These are phyloP conservation scores for Alentia gelatinosa DNA, from an alignment of 2,888 invertebrate species.

Conservation along the genomic window DNA sequence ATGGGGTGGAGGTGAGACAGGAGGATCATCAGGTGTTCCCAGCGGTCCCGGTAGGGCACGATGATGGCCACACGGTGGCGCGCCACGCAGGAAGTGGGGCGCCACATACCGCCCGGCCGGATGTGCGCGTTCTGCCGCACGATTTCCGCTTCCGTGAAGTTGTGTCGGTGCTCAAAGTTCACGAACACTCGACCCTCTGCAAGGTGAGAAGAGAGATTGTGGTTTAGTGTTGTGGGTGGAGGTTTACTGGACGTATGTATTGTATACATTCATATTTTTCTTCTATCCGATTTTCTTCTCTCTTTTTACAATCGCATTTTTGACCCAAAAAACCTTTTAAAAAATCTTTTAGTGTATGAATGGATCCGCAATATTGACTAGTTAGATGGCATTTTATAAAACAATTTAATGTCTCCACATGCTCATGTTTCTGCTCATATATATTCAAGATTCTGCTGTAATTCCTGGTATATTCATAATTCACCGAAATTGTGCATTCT, in stretches of 20 bases:
- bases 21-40: constrained; percentile 81
- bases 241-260: too few relatives aligned
- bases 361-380: too few relatives aligned
- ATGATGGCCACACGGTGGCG: constrained; percentile 77
- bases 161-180: constrained; percentile 61
- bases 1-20: constrained; percentile 82
- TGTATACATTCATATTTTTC: constrained; percentile 12
- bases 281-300: not conserved
- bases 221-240: too few relatives aligned
- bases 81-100: constrained; percentile 68
- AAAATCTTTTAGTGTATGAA: too few relatives aligned
- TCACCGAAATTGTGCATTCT: too few relatives aligned
- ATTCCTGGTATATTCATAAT: too few relatives aligned
- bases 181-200: constrained; percentile 65
- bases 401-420: too few relatives aligned
- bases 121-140: constrained; percentile 66
- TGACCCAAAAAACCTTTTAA: too few relatives aligned
- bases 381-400: too few relatives aligned
- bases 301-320: not conserved
- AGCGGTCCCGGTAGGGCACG: constrained; percentile 81
- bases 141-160: constrained; percentile 61
- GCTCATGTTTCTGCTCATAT: too few relatives aligned
- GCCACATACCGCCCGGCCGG: constrained; percentile 72
- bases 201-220: constrained; percentile 12
- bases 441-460: too few relatives aligned